Evolutionary conservation across 2,888 invertebrate species (phyloP).

Genomic region (Drosophila emarginata): DNA sequence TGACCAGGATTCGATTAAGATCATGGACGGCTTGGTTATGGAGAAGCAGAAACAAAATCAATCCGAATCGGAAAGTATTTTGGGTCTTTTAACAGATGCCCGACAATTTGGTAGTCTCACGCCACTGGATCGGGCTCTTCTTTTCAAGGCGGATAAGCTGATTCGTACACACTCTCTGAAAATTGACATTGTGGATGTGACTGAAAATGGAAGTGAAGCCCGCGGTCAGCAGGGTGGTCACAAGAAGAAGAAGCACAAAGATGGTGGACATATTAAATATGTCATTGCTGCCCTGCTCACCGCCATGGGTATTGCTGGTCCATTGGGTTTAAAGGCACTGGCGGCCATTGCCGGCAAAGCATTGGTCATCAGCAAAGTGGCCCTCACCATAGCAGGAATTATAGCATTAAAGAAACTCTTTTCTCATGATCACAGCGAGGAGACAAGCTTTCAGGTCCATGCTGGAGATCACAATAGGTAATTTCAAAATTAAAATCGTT

Average conservation of each 20-base stretch:
- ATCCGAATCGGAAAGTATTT: constrained; percentile 82
- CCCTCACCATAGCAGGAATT: constrained; percentile 88
- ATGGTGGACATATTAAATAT: constrained; percentile 82
- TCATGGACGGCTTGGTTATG: constrained; percentile 85
- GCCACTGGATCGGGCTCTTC: constrained; percentile 83
- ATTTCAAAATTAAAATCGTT: constrained; percentile 17
- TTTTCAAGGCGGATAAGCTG: constrained; percentile 84
- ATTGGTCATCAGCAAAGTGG: constrained; percentile 88
- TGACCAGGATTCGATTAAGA: constrained; percentile 86
- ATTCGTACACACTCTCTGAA: constrained; percentile 86
- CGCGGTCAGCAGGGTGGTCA: constrained; percentile 78
- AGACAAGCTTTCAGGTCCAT: constrained; percentile 87
- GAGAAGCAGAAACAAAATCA: constrained; percentile 85
- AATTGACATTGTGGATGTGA: constrained; percentile 73
- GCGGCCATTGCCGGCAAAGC: constrained; percentile 89
- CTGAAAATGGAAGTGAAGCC: constrained; percentile 31
- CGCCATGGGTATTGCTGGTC: constrained; percentile 87
- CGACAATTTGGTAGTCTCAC: constrained; percentile 85
- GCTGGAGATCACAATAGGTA: constrained; percentile 86
- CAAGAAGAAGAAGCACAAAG: constrained; percentile 83
- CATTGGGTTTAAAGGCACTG: constrained; percentile 87
- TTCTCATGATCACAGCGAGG: constrained; percentile 86
- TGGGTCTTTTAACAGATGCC: constrained; percentile 83
- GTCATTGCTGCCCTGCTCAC: constrained; percentile 86
- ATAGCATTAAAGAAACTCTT: constrained; percentile 89